These are phyloP conservation scores for Geophilus truncorum DNA, from an alignment of 2,888 invertebrate species.

Conservation along the genomic window DNA sequence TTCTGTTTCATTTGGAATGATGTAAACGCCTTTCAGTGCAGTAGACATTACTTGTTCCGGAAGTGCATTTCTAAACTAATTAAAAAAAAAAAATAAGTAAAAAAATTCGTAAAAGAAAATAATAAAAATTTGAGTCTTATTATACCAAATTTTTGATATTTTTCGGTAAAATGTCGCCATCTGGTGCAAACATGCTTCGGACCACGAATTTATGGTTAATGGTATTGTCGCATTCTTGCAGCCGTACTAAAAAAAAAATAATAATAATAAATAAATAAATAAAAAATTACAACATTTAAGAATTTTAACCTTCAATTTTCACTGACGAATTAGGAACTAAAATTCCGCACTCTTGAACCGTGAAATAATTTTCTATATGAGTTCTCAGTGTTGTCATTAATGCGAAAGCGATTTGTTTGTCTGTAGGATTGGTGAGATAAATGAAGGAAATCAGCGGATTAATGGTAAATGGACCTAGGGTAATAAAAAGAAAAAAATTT, in stretches of 20 bases:
- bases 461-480: slow-evolving; percentile 76
- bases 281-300: neutral
- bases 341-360: slow-evolving; percentile 93
- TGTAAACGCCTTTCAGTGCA: too few species aligned
- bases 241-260: slow-evolving; percentile 67
- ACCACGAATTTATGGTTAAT: slow-evolving; percentile 99
- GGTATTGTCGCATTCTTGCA: slow-evolving; percentile 92
- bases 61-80: too few species aligned
- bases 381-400: slow-evolving; percentile 99
- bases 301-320: slow-evolving; percentile 75
- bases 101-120: too few species aligned
- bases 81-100: too few species aligned
- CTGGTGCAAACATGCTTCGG: slow-evolving; percentile 85
- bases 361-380: slow-evolving; percentile 98
- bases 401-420: slow-evolving; percentile 87
- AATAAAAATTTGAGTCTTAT: slow-evolving; percentile 54
- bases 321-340: slow-evolving; percentile 68
- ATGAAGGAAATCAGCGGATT: slow-evolving; percentile 81
- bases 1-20: too few species aligned
- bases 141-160: too few species aligned
- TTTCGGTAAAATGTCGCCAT: slow-evolving; percentile 68
- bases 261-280: slow-evolving; percentile 36
- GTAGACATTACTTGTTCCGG: too few species aligned
- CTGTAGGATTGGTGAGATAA: slow-evolving; percentile 81
- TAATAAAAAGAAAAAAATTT: neutral